phyloP scores from a whole-genome alignment of 2,888 invertebrate species.

The Ophioninae sp. region DNA sequence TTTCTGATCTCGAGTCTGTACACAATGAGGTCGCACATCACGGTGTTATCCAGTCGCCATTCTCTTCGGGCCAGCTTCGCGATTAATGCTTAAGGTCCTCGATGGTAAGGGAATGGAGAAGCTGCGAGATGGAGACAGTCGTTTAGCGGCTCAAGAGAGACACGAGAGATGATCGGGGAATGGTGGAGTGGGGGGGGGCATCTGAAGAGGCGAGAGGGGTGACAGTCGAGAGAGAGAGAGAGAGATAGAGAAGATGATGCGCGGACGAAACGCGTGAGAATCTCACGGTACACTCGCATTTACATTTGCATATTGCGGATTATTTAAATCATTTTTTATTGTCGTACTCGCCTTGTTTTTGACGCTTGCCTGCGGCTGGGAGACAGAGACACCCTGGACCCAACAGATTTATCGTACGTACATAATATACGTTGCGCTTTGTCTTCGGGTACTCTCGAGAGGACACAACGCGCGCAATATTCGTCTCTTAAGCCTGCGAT shows the following conservation, averaged over 20 bases:
- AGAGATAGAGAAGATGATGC: constrained; percentile 26
- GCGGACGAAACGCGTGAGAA: constrained; percentile 74
- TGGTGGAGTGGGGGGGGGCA: no score
- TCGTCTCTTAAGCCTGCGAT: constrained; percentile 69
- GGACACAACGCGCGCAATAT: constrained; percentile 36
- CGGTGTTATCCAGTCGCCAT: constrained; percentile 11
- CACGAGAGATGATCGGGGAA: background rate
- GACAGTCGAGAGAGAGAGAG: constrained; percentile 1
- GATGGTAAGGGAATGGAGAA: constrained; percentile 9
- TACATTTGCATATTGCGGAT: constrained; percentile 79
- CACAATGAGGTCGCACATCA: constrained; percentile 57
- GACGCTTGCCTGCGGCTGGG: constrained; percentile 70
- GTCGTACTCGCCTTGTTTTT: constrained; percentile 74
- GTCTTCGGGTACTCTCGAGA: constrained; percentile 56
- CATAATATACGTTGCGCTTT: constrained; percentile 32
- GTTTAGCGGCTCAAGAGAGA: constrained; percentile 11
- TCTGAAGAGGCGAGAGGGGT: background rate
- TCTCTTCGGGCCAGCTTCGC: constrained; percentile 14
- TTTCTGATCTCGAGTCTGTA: constrained; percentile 44
- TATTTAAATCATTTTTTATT: constrained; percentile 80
- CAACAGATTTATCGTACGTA: constrained; percentile 38
- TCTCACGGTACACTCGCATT: constrained; percentile 67
- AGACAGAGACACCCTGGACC: constrained; percentile 59
- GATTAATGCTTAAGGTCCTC: background rate
- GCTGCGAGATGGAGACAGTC: constrained; percentile 16